phyloP scores from a whole-genome alignment of 2,797 vertebrate genomes.

The Fundulus diaphanus region DNA sequence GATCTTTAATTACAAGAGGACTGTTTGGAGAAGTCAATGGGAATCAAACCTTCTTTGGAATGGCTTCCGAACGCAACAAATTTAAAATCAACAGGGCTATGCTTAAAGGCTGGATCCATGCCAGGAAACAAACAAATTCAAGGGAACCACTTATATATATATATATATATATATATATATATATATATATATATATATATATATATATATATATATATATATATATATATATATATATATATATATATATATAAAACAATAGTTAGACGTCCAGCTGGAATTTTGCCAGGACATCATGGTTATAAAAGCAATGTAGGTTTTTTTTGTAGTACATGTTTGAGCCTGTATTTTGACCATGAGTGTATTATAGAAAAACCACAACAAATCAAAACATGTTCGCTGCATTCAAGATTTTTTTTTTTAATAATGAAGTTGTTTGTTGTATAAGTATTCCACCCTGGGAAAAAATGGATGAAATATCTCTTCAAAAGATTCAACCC shows the following conservation, averaged over 20 bases:
- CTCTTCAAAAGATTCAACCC: neutral
- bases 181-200: too few species aligned
- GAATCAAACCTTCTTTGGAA: neutral
- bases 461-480: neutral
- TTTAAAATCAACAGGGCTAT: neutral
- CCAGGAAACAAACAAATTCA: neutral
- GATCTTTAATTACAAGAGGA: neutral
- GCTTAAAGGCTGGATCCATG: neutral
- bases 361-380: neutral
- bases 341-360: neutral
- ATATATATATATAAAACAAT: too few species aligned
- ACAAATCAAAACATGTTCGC: neutral
- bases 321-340: neutral
- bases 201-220: too few species aligned
- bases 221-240: too few species aligned
- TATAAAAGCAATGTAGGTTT: too few species aligned
- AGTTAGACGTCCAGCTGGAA: too few species aligned
- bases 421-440: neutral
- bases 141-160: neutral
- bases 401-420: neutral
- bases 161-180: too few species aligned
- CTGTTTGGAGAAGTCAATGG: neutral
- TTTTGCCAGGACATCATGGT: too few species aligned
- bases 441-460: neutral
- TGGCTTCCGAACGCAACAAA: neutral